These are phyloP conservation scores for Cuculus canorus DNA, from an alignment of 2,797 vertebrate genomes.

Conservation along the genomic window DNA sequence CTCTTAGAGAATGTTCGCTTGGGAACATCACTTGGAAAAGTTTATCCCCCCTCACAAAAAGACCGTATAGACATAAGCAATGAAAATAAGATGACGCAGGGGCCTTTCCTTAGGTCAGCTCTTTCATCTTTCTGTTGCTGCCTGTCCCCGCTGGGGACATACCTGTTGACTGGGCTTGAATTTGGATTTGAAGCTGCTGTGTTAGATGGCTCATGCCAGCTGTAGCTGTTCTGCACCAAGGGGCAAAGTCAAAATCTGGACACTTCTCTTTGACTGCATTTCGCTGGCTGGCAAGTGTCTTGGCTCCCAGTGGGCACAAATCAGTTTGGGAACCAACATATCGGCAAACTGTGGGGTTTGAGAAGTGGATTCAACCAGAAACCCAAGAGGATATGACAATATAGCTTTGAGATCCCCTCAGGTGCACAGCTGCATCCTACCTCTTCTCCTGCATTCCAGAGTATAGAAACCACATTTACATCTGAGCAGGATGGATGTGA, in stretches of 20 bases:
- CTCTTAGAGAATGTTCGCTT: neutral
- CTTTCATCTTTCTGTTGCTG: neutral
- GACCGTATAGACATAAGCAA: neutral
- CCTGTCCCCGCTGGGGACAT: neutral
- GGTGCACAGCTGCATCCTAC: neutral
- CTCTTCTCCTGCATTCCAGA: neutral
- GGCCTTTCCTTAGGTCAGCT: neutral
- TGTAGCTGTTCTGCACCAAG: neutral
- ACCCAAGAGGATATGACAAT: neutral
- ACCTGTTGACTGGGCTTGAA: neutral
- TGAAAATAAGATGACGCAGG: neutral
- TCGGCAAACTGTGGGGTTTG: neutral
- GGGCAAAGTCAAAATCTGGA: neutral
- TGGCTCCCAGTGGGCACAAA: neutral
- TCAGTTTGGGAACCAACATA: neutral
- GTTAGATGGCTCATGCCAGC: neutral
- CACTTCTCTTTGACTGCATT: neutral
- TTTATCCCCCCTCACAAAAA: neutral
- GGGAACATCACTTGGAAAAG: neutral
- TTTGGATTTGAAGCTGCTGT: neutral
- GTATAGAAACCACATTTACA: neutral
- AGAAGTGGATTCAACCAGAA: neutral
- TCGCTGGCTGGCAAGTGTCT: neutral
- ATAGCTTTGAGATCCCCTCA: neutral
- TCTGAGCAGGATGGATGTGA: neutral